Percentiles rank a stretch among this genome's conserved stretches.
These are phyloP conservation scores for Drosophila lini DNA, from an alignment of 1,140 invertebrate genomes.

Conservation along the genomic window DNA sequence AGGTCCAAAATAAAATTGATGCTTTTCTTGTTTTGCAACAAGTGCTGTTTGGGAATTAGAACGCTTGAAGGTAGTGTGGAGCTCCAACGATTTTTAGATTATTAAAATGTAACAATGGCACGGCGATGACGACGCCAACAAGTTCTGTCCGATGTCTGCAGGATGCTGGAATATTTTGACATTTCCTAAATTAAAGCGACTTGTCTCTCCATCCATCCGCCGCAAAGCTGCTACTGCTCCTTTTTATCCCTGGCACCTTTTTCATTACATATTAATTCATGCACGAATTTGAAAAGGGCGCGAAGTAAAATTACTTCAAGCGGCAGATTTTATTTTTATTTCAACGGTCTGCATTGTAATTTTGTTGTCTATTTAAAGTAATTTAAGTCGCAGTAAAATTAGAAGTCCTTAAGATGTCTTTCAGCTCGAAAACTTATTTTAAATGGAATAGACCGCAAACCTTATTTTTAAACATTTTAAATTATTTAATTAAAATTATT, in stretches of 20 bases:
- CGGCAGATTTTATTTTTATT: not conserved
- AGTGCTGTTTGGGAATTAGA: conserved; percentile 35
- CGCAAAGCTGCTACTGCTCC: conserved; percentile 6
- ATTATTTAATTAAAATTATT: too few relatives aligned
- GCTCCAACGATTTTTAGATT: conserved; percentile 71
- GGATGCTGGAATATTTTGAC: conserved; percentile 56
- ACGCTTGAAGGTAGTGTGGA: conserved; percentile 53
- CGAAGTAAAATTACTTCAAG: conserved; percentile 7
- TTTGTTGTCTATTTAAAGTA: not conserved
- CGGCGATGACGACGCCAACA: conserved; percentile 5
- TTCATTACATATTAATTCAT: conserved; percentile 68
- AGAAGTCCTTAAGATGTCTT: not conserved
- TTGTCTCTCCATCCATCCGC: conserved; percentile 27
- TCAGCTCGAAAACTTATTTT: not conserved
- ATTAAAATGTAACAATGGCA: conserved; percentile 69
- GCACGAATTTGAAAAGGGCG: conserved; percentile 51
- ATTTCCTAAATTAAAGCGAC: conserved; percentile 76
- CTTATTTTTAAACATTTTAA: too few relatives aligned
- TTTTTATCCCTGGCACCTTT: conserved; percentile 49
- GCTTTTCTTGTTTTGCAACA: conserved; percentile 57
- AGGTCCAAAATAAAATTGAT: conserved; percentile 48
- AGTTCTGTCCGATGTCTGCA: conserved; percentile 23
- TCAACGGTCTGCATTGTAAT: not conserved
- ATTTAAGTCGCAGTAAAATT: not conserved
- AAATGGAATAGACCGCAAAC: not conserved